These are phyloP conservation scores for Chironomus tepperi DNA, from an alignment of 1,140 invertebrate genomes.

Conservation along the genomic window DNA sequence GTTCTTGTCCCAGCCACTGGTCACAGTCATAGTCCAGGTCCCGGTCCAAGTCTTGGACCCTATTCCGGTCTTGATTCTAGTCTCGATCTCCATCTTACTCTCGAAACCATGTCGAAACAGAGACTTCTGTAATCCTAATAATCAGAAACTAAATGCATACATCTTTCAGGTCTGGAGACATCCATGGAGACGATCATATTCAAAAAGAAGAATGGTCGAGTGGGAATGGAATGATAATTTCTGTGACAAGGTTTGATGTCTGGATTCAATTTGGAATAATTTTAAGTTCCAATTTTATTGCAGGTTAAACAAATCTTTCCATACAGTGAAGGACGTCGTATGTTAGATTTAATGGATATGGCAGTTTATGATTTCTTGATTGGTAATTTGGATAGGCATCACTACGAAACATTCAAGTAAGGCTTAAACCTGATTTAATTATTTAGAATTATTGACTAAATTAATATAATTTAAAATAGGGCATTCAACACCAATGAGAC, in stretches of 20 bases:
- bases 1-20: too few relatives aligned
- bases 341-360: slow-evolving; percentile 93
- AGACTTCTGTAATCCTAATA: too few relatives aligned
- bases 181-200: slow-evolving; percentile 94
- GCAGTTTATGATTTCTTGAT: slow-evolving; percentile 84
- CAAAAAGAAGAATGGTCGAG: slow-evolving; percentile 89
- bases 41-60: too few relatives aligned
- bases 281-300: slow-evolving; percentile 24
- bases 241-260: slow-evolving; percentile 67
- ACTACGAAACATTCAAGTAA: slow-evolving; percentile 87
- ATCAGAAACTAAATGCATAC: too few relatives aligned
- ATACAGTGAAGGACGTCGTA: slow-evolving; percentile 78
- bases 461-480: too few relatives aligned
- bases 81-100: too few relatives aligned
- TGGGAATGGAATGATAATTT: slow-evolving; percentile 95
- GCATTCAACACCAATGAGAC: slow-evolving; percentile 65
- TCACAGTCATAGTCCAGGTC: too few relatives aligned
- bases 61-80: too few relatives aligned
- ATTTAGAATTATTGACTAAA: neutral
- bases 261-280: neutral
- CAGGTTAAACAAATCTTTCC: slow-evolving; percentile 70
- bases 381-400: slow-evolving; percentile 96
- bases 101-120: too few relatives aligned
- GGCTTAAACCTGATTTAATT: neutral
- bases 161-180: slow-evolving; percentile 86